Evolutionary conservation across 2,113 vertebrate species (phyloP), one percentile per base, ranked within the genome.

Genomic region (Sturnus vulgaris): DNA sequence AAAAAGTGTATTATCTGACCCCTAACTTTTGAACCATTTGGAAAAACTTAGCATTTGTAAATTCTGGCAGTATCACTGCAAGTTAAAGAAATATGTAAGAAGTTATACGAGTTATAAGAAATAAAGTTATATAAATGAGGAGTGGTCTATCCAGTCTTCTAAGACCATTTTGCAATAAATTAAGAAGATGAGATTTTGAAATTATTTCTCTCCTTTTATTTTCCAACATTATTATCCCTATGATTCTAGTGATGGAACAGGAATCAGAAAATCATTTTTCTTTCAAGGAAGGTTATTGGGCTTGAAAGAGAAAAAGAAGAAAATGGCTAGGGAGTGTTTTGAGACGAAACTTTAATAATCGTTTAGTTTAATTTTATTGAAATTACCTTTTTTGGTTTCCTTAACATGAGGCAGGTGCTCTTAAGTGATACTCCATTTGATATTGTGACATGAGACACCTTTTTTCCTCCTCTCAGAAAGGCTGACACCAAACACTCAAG

Each of bases 181-280:
- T 1, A 33, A 56, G 40, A 75, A 63, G 15, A 39, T 46, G 11
- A 93, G 27, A 64, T 35, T 82, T 66, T 59, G 1, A 47, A 77
- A 15, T 59, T 47, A 12, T 56, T 80, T 64, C 1, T 73, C 8
- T 65, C 2, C 14, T 47, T 53, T 60, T 20, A 21, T 61, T 66
- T 20, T 4, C 2, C 15, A 2, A 10, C 7, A 10, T 24, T 24
- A 22, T 68, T n/a, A 52, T 3, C 1, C 11, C 10, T 20, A 9
- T 53, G 3, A 42, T 68, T 84, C 21, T 19, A 7, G 1, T 25
- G 23, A 42, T n/a, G 23, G 6, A 78, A 66, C 10, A 53, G 19
- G 46, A 81, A 61, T 31, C 11, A 73, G 31, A 78, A 82, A 4
- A 59, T 7, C 40, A 5, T 75, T 42, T 68, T 66, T 52, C 11